Conservation (phyloP, 2,113 vertebrate species). For the Rutilus rutilus region DNA sequence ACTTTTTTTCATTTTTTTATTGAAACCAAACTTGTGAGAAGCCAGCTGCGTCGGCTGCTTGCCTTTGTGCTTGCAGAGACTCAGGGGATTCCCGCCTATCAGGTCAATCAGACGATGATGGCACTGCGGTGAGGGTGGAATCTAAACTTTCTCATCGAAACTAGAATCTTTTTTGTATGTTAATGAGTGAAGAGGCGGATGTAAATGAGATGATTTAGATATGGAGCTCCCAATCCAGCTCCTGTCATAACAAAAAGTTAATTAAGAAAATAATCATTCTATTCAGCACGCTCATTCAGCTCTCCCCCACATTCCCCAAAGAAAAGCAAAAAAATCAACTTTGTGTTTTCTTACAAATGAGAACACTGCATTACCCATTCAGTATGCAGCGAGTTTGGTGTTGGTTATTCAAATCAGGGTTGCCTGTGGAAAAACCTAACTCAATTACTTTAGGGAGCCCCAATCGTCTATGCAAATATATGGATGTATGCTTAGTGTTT, state of each 20-base stretch:
- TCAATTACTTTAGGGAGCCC: constrained; percentile 46
- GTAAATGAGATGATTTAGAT: constrained; percentile 64
- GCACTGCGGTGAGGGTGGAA: constrained; percentile 16
- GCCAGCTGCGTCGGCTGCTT: constrained; percentile 4
- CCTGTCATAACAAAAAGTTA: constrained; percentile 66
- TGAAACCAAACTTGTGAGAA: background rate
- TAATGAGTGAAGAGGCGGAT: constrained; percentile 63
- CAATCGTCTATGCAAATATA: constrained; percentile 50
- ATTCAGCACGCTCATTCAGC: constrained; percentile 48
- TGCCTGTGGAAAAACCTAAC: constrained; percentile 40
- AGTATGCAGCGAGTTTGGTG: constrained; percentile 52
- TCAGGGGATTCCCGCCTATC: constrained; percentile 19
- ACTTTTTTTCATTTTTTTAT: background rate
- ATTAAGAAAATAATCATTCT: constrained; percentile 67
- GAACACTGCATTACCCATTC: constrained; percentile 44
- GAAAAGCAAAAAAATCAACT: constrained; percentile 30
- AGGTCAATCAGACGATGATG: constrained; percentile 24
- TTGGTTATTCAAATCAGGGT: constrained; percentile 58
- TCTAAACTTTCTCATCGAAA: constrained; percentile 37
- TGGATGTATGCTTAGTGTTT: constrained; percentile 38
- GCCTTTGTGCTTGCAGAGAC: background rate
- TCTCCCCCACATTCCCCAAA: constrained; percentile 35
- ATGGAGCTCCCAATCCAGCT: constrained; percentile 63
- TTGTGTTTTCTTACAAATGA: constrained; percentile 48
- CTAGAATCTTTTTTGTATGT: constrained; percentile 52